Evolutionary conservation across 2,797 vertebrate genomes (phyloP), one percentile per base, ranked within the genome.

Genomic region (Clarias platycephalus): DNA sequence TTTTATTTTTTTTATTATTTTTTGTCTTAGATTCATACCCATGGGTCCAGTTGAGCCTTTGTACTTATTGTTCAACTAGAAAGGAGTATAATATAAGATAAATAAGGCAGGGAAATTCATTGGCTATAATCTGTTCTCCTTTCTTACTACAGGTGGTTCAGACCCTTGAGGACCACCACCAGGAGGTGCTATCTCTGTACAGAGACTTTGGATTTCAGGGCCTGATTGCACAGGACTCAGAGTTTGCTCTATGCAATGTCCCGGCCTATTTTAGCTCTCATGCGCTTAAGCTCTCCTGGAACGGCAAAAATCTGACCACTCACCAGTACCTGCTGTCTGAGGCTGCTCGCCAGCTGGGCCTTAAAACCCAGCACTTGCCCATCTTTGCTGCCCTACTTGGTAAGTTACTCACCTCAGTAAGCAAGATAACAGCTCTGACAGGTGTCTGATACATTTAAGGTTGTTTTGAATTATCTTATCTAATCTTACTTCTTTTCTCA

Each of bases 251-350:
- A 90, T 97, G 96, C 94, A 97, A 97, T 85, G 96, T 97, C 76
- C 96, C 96, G 8, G 96, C 95, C 89, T 97, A 98, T 91, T 97
- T 97, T 91, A 97, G 96, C 77, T 97, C 96, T 13, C 97, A 97
- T 44, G 96, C 96, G 13, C 96, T 97, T 91, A 98, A 97, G 91
- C 94, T 98, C 88, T 97, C 96, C 93, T 98, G 96, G 97, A 98
- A 98, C 9, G 97, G 97, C 88, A 98, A 97, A 90, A 97, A 97
- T 93, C 94, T 97, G 86, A 97, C 96, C 90, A 98, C 97, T 88
- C 97, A 97, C 92, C 96, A 97, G 92, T 98, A 97, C 85, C 95
- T 97, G 91, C 95, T 97, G 92, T 96, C 96, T 82, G 97, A 97
- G 90, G 97, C 96, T 0, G 97, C 96, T 90, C 94, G 97, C 89